Evolutionary conservation across 2,888 invertebrate genomes (phyloP), one percentile per base, ranked within the genome.

Genomic region (Cephus pygmeus): DNA sequence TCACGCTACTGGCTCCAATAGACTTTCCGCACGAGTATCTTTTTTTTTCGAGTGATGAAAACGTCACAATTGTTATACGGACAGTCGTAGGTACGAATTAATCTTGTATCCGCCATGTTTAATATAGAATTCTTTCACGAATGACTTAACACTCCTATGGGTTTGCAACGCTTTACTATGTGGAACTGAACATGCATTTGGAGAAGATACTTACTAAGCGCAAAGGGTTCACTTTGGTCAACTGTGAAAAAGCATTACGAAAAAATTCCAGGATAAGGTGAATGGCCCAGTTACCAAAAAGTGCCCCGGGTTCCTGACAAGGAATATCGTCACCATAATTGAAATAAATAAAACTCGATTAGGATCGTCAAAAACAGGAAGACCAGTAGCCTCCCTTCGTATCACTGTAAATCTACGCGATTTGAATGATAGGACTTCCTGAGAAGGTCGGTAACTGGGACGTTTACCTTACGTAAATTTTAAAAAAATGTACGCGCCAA

Each of bases 231-330:
- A 83, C 79, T 86, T 82, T 81, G 84, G 84, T 88, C 84, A 86
- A 86, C 88, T 90, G 88, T 89, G 88, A 90, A 90, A 88, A 90
- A 89, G 90, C 89, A 89, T 89, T 90, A 90, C 88, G 84, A 86
- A 84, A 34, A n/a, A 74, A 30, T 1, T 74, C 30, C 9, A 31
- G 71, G 23, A 71, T 15, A 36, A 36, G 36, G 36, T 4, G 12
- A 15, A 36, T 12, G 36, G 36, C 12, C 36, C 36, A 36, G 36
- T 36, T 15, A 36, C 36, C 12, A 15, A 35, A 35, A 11, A 35
- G 35, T 11, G 12, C 3, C 35, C 35, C 35, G 11, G 35, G 35
- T 35, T 12, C 11, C 35, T 12, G 35, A 36, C 36, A 36, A 1
- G 1, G 1, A 36, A 15, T 36, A 15, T 36, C 35, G 0, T 35